Evolutionary conservation across 1,140 invertebrate species (phyloP), one percentile per base, ranked within the genome.

Genomic region (Eupristina koningsbergeri): DNA sequence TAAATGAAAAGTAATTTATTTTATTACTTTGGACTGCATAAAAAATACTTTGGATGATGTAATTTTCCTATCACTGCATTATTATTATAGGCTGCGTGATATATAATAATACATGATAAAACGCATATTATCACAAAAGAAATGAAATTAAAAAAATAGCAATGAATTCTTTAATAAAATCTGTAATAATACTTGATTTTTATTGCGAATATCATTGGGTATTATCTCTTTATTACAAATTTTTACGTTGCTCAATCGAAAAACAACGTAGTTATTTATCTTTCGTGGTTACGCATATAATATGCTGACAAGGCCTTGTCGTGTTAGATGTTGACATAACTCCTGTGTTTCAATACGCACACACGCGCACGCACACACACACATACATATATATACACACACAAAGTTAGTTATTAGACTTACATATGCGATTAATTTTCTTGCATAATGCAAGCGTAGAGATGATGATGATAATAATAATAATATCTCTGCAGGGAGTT

Each of bases 391-490:
- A 7, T 6, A 45, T 7, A 58, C 26, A 58, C 26, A 58, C 26
- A 58, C 53, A 58, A 26, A 58, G 22, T 58, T 58, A 58, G 22
- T 26, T n/a, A 26, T 41, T n/a, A n/a, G 67, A 36, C 67, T 36
- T 41, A 71, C 67, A 36, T 17, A 71, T 22, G 67, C 67, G 67
- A 71, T 71, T n/a, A n/a, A 39, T 36, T 71, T n/a, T 8, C 2
- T 36, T 36, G 39, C 8, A 26, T 22, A 26, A 58, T 11, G 11
- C 7, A 36, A 22, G 17, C 34, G 34, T 19, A 6, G 1, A 71
- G 67, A 71, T 71, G 41, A 71, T 41, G n/a, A 71, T 36, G n/a
- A 39, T 26, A 71, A 71, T 71, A 71, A 71, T 41, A 41, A 71
- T 36, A 41, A 39, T 26, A 71, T 19, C 67, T 17, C 36, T 41